Evolutionary conservation across 2,113 vertebrate genomes (phyloP).

Genomic region (Xiphias gladius): DNA sequence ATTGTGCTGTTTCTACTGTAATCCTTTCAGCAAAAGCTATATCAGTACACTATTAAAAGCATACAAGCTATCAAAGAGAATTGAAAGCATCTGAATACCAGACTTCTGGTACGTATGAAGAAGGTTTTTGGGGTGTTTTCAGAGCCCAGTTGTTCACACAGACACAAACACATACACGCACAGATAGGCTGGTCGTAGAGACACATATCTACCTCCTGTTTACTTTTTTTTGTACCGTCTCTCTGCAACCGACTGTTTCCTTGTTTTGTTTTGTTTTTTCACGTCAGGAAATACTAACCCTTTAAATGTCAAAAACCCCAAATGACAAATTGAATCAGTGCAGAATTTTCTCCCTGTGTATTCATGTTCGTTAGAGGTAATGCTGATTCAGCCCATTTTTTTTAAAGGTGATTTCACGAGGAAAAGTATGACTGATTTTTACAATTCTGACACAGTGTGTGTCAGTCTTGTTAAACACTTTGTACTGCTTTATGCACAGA

Average conservation of each 20-base stretch:
- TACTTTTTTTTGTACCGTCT: slow-evolving; percentile 37
- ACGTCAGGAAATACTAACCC: slow-evolving; percentile 9
- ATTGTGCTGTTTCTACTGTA: slow-evolving; percentile 55
- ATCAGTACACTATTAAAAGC: not conserved
- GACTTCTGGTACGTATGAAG: not conserved
- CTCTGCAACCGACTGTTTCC: slow-evolving; percentile 48
- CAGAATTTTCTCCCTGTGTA: slow-evolving; percentile 5
- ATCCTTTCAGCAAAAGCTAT: not conserved
- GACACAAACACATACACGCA: slow-evolving; percentile 17
- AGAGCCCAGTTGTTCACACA: slow-evolving; percentile 13
- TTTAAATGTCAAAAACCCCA: not conserved
- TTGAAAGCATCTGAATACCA: not conserved
- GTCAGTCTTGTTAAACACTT: slow-evolving; percentile 57
- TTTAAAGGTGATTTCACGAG: slow-evolving; percentile 32
- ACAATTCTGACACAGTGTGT: slow-evolving; percentile 32
- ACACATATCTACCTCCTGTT: slow-evolving; percentile 78
- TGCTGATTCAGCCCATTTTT: slow-evolving; percentile 28
- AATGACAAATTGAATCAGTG: not conserved
- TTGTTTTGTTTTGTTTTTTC: not conserved
- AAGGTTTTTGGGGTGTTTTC: slow-evolving; percentile 24
- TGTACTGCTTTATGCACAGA: slow-evolving; percentile 72
- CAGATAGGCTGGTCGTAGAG: slow-evolving; percentile 68
- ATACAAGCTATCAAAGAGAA: not conserved
- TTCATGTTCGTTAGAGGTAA: not conserved
- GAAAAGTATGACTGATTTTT: slow-evolving; percentile 45